Evolutionary conservation across 1,140 invertebrate species (phyloP), one percentile per base, ranked within the genome.

Genomic region (Drosophila ambigua): DNA sequence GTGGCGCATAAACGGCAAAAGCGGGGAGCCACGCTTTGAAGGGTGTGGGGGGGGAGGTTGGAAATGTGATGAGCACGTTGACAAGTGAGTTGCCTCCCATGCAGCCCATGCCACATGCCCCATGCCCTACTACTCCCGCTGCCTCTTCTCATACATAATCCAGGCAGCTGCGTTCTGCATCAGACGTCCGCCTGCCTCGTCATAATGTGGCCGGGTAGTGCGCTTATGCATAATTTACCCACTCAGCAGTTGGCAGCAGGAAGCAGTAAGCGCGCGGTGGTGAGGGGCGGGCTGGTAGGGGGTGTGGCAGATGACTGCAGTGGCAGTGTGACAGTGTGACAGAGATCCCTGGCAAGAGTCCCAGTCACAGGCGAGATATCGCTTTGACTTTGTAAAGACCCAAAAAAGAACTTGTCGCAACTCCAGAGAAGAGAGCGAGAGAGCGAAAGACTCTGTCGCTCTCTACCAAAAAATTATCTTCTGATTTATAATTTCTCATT

Each of bases 141-240:
- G 24, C 28, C 26, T 24, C 45, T n/a, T 24, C 28, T 87, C 81
- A 82, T 87, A 77, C 72, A 87, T 87, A 87, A 87, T 87, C 83
- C 83, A 65, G 71, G 71, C 67, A 75, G 52, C 67, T 62, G 74
- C 67, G 72, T 82, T 68, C 83, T 88, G 83, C 78, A 82, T 82
- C 83, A 82, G 83, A 77, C 83, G 50, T 77, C 65, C 72, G 61
- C 81, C 79, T 69, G 73, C 50, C 73, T 76, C 78, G 66, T 82
- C 83, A 87, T 87, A 87, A 88, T 87, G 79, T 82, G 79, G 82
- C 82, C 68, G 35, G 75, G 66, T 87, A 87, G 82, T 87, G 83
- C 83, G 83, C 83, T 82, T 87, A 87, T 87, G 82, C 82, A 87
- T 87, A 87, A 87, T 87, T 87, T 87, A 87, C 69, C 83, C 83